phyloP scores from a whole-genome alignment of 1,140 invertebrate species.

The Drosophila santomea region DNA sequence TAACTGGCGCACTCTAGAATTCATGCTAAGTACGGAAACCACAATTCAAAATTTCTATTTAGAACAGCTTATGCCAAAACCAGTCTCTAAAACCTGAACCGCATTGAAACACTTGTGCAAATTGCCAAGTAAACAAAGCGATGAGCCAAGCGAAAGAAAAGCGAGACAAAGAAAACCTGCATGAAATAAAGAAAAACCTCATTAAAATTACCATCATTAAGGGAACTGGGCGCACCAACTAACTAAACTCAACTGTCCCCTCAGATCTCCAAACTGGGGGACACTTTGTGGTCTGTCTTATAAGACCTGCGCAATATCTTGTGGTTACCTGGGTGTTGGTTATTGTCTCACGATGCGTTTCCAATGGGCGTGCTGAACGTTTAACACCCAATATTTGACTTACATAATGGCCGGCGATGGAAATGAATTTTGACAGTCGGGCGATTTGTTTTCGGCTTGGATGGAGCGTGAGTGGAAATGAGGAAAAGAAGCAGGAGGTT shows the following conservation, averaged over 20 bases:
- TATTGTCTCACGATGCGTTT: conserved; percentile 29
- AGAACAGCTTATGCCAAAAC: conserved; percentile 3
- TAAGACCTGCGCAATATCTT: conserved; percentile 26
- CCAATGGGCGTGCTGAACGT: conserved; percentile 22
- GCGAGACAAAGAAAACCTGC: conserved; percentile 18
- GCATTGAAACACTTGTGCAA: conserved; percentile 23
- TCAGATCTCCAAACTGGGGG: conserved; percentile 15
- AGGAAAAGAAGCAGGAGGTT: conserved; percentile 3
- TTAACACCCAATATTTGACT: conserved; percentile 55
- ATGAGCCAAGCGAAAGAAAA: conserved; percentile 19
- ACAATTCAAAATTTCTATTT: not conserved
- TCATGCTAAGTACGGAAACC: not conserved
- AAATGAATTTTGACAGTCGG: conserved; percentile 42
- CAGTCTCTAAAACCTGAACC: conserved; percentile 8
- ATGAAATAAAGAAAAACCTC: conserved; percentile 27
- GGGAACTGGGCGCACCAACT: conserved; percentile 9
- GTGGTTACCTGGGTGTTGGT: conserved; percentile 14
- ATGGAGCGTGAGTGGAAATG: conserved; percentile 1
- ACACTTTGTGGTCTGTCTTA: conserved; percentile 4
- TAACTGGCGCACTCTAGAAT: not conserved
- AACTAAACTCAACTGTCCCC: conserved; percentile 29
- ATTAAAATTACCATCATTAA: conserved; percentile 51
- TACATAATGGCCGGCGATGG: conserved; percentile 44
- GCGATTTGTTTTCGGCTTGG: conserved; percentile 34
- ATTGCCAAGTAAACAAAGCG: conserved; percentile 34